Percentiles rank a stretch among this genome's conserved stretches.
Evolutionary conservation across 2,113 vertebrate genomes (phyloP).

Genomic region (Ophiodon elongatus): DNA sequence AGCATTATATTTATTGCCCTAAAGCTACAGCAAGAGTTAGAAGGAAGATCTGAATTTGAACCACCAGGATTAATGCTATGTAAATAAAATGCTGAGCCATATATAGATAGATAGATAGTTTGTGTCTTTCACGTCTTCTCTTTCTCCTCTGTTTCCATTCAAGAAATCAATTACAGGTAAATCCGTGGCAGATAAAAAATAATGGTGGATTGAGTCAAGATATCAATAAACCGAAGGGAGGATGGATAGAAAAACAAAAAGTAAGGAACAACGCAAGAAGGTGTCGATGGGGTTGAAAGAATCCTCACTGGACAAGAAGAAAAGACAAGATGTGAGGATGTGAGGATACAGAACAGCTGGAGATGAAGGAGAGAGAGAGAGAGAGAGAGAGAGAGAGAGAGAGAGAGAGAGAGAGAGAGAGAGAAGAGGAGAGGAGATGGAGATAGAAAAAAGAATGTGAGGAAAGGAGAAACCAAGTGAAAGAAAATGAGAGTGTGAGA

Average conservation of each 20-base stretch:
- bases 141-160: too few relatives aligned
- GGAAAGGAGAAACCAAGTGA: slow-evolving; percentile 3
- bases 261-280: neutral
- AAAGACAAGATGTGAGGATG: neutral
- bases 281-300: neutral
- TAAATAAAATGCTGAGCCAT: neutral
- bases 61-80: neutral
- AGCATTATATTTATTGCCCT: neutral
- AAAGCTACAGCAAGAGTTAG: neutral
- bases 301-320: neutral
- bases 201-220: slow-evolving; percentile 11
- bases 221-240: slow-evolving; percentile 25
- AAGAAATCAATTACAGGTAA: slow-evolving; percentile 42
- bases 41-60: neutral
- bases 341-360: neutral
- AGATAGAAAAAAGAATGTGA: slow-evolving; percentile 3
- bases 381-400: too few relatives aligned
- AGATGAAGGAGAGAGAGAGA: neutral
- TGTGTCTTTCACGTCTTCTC: neutral
- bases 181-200: slow-evolving; percentile 26
- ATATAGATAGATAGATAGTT: too few relatives aligned
- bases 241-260: slow-evolving; percentile 17
- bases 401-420: neutral
- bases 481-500: slow-evolving; percentile 1
- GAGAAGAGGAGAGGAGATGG: neutral